Evolutionary conservation across 1,140 invertebrate species (phyloP).

Genomic region (Aphaenogaster ashmeadi): DNA sequence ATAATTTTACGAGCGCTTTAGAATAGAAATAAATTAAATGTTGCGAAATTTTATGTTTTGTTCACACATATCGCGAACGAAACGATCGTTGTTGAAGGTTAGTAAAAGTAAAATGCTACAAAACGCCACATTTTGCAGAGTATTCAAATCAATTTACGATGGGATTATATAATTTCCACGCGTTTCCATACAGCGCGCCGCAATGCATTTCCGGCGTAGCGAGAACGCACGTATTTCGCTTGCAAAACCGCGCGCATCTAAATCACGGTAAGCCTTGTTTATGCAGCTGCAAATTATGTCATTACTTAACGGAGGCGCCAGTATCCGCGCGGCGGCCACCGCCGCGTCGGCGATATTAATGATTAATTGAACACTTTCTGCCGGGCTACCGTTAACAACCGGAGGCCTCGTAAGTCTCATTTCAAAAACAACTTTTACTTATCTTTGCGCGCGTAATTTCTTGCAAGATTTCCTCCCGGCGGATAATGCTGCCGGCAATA

Average conservation of each 20-base stretch:
- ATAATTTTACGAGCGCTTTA: background rate
- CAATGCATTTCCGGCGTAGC: constrained; percentile 33
- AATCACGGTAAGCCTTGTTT: constrained; percentile 82
- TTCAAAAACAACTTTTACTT: constrained; percentile 53
- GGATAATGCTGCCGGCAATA: constrained; percentile 6
- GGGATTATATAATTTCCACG: constrained; percentile 36
- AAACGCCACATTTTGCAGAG: background rate
- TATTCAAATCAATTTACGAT: constrained; percentile 40
- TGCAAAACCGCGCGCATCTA: constrained; percentile 77
- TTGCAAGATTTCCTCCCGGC: constrained; percentile 16
- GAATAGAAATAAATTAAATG: background rate
- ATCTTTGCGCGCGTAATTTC: constrained; percentile 43
- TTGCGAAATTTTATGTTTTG: background rate
- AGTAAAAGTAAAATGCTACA: background rate
- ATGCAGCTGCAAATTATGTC: constrained; percentile 82
- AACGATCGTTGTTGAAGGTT: background rate
- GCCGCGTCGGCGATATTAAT: constrained; percentile 59
- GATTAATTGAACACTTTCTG: constrained; percentile 65
- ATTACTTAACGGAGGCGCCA: constrained; percentile 78
- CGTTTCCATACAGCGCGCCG: background rate
- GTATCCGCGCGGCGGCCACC: background rate
- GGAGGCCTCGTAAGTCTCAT: constrained; percentile 18
- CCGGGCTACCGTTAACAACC: constrained; percentile 22
- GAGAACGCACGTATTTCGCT: constrained; percentile 58
- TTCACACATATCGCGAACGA: background rate